Conservation (phyloP, 2,888 invertebrate species). For the Machimus atricapillus region DNA sequence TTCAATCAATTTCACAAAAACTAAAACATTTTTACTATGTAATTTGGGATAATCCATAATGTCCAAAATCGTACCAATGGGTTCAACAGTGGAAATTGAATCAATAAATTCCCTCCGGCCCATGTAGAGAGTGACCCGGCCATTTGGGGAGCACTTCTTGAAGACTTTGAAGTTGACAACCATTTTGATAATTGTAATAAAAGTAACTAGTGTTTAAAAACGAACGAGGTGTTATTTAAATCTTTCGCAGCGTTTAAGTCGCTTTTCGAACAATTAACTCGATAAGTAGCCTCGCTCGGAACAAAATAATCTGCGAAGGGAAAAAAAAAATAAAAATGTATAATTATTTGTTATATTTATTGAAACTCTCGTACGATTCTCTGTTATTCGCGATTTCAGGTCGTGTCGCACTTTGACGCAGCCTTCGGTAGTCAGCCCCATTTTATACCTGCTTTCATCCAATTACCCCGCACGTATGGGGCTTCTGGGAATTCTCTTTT, state of each 20-base stretch:
- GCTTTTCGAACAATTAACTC: slow-evolving; percentile 8
- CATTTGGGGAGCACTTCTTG: slow-evolving; percentile 89
- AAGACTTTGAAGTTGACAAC: slow-evolving; percentile 91
- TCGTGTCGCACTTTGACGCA: slow-evolving; percentile 15
- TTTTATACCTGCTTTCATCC: slow-evolving; percentile 26
- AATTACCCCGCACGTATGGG: slow-evolving; percentile 21
- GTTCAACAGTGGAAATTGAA: slow-evolving; percentile 84
- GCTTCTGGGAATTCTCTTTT: slow-evolving; percentile 1
- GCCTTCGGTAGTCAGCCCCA: background rate
- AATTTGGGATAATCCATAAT: background rate
- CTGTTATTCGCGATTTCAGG: slow-evolving; percentile 13
- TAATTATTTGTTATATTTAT: background rate
- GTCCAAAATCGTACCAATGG: slow-evolving; percentile 71
- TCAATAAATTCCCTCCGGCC: slow-evolving; percentile 89
- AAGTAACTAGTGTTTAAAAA: background rate
- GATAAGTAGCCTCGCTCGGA: slow-evolving; percentile 21
- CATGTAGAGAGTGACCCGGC: slow-evolving; percentile 83
- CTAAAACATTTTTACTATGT: background rate
- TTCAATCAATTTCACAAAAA: background rate
- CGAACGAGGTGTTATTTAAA: background rate
- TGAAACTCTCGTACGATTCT: background rate
- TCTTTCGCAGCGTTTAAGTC: slow-evolving; percentile 12
- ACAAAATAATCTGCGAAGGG: slow-evolving; percentile 13
- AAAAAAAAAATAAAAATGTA: background rate
- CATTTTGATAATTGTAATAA: slow-evolving; percentile 65